Evolutionary conservation across 2,888 invertebrate species (phyloP), one percentile per base, ranked within the genome.

Genomic region (Cheilosia soror): DNA sequence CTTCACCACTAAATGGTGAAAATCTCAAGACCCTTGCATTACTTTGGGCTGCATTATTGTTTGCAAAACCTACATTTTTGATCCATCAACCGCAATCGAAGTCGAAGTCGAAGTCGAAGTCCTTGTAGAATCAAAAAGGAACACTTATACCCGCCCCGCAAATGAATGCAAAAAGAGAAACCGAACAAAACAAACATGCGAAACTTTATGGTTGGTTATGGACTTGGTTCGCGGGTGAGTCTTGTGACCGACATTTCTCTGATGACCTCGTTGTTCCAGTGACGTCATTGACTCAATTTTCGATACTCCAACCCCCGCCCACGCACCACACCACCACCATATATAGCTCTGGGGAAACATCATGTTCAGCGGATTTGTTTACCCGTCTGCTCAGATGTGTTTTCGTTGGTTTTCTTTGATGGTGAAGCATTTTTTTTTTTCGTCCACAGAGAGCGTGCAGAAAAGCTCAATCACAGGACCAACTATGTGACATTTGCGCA

Each of bases 241-340:
- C 71, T 80, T 69, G 81, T 85, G 85, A 81, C 85, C 85, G 85
- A 85, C 81, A 81, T 85, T 81, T 51, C 27, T 63, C 42, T 72
- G 76, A 81, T 85, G 85, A 72, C 85, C 81, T 85, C 76, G 81
- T 85, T 84, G 65, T 71, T 76, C 49, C 53, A 76, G 85, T 81
- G 85, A 85, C 85, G 85, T 85, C 85, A 85, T 85, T 76, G 85
- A 81, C 75, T 81, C 66, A 80, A 71, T 49, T 76, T 81, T 76
- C 66, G 44, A 72, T 76, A 72, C 62, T 15, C 11, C 15, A 79
- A 33, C 63, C 69, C 5, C 47, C 13, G 4, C 11, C n/a, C 31
- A 55, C 11, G 37, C 58, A 20, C 31, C 31, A 20, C 65, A 47
- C 66, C 69, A 20, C n/a, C n/a, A n/a, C 72, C 75, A 44, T 73